Conservation (phyloP, 2,888 invertebrate genomes). For the Callosobruchus maculatus region DNA sequence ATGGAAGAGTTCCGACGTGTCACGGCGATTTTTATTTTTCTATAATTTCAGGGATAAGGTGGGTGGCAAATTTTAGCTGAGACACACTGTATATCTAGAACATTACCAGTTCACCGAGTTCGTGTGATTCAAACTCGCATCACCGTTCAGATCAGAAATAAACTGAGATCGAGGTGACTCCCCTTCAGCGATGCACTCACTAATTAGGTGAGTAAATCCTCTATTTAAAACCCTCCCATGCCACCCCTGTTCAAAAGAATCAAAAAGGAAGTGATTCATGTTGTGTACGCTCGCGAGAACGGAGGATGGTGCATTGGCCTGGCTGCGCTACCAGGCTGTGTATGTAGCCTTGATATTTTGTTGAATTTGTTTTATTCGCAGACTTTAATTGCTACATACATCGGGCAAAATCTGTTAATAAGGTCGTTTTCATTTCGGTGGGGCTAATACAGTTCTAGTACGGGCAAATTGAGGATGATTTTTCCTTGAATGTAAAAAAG, state of each 20-base stretch:
- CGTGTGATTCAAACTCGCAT: background rate
- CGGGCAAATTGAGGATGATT: too few relatives aligned
- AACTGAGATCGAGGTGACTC: background rate
- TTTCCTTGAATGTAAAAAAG: too few relatives aligned
- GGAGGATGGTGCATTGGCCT: conserved; percentile 27
- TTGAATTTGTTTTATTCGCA: conserved; percentile 14
- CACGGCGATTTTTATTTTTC: too few relatives aligned
- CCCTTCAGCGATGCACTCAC: background rate
- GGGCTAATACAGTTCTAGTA: background rate
- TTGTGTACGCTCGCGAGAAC: conserved; percentile 17
- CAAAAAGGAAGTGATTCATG: conserved; percentile 37
- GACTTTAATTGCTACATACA: conserved; percentile 19
- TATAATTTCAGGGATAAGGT: too few relatives aligned
- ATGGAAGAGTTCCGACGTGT: too few relatives aligned
- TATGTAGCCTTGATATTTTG: conserved; percentile 30
- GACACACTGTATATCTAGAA: too few relatives aligned
- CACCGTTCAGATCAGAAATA: conserved; percentile 1
- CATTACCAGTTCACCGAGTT: background rate
- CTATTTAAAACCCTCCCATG: conserved; percentile 1
- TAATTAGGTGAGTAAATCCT: background rate
- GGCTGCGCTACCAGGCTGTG: background rate
- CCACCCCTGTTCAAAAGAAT: conserved; percentile 21
- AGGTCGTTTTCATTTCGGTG: conserved; percentile 6
- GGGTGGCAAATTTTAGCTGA: too few relatives aligned
- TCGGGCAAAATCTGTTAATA: conserved; percentile 4